Conservation (phyloP, 2,113 vertebrate genomes). For the Sarotherodon lohbergeri region DNA sequence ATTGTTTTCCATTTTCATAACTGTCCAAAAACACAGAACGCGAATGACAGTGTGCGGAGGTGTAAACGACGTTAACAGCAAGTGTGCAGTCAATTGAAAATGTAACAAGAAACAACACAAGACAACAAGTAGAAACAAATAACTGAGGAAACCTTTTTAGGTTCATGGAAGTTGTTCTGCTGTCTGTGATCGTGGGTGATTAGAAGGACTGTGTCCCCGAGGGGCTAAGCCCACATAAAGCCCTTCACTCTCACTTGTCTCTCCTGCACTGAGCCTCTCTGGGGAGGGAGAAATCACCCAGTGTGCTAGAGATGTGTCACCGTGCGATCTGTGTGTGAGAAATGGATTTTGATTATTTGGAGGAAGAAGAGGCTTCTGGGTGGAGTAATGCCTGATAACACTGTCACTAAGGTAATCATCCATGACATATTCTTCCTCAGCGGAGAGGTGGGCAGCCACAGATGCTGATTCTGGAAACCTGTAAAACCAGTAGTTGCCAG, state of each 20-base stretch:
- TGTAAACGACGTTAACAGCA: slow-evolving; percentile 3
- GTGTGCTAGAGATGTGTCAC: slow-evolving; percentile 25
- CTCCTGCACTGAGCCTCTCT: slow-evolving; percentile 16
- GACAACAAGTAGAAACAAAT: neutral
- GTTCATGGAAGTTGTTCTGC: neutral
- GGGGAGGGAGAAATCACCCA: slow-evolving; percentile 27
- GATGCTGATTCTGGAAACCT: slow-evolving; percentile 32
- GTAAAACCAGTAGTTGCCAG: slow-evolving; percentile 40
- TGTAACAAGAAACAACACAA: neutral
- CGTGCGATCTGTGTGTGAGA: slow-evolving; percentile 11
- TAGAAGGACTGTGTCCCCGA: slow-evolving; percentile 27
- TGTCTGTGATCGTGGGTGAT: slow-evolving; percentile 39
- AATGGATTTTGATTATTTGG: slow-evolving; percentile 56
- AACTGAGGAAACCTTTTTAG: neutral
- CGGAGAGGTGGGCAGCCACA: neutral
- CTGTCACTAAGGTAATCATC: slow-evolving; percentile 46
- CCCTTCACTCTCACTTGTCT: slow-evolving; percentile 18
- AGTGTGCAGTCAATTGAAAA: slow-evolving; percentile 1
- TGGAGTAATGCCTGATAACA: slow-evolving; percentile 39
- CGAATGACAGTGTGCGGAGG: neutral
- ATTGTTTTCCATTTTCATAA: neutral
- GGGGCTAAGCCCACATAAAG: slow-evolving; percentile 35
- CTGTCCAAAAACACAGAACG: neutral
- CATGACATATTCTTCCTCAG: slow-evolving; percentile 36
- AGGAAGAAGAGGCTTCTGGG: slow-evolving; percentile 36